Evolutionary conservation across 2,113 vertebrate genomes (phyloP).

Genomic region (Datnioides undecimradiatus): DNA sequence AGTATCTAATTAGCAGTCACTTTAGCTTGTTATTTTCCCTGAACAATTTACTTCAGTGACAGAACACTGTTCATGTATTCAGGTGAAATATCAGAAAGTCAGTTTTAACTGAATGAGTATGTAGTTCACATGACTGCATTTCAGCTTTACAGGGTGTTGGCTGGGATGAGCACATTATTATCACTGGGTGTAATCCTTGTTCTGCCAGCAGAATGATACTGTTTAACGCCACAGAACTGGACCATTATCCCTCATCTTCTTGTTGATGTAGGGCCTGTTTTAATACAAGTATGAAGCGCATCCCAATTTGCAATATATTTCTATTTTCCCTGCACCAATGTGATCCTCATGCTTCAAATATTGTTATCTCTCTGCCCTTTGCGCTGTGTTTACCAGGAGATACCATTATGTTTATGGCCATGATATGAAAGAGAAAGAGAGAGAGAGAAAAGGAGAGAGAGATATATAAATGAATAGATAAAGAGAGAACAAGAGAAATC

Average conservation of each 20-base stretch:
- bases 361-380: constrained; percentile 73
- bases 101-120: neutral
- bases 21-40: too few relatives aligned
- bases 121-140: neutral
- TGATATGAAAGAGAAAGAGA: constrained; percentile 1
- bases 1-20: too few relatives aligned
- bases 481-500: neutral
- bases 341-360: constrained; percentile 17
- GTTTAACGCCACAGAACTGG: too few relatives aligned
- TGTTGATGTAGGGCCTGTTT: neutral
- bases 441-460: neutral
- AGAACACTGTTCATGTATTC: too few relatives aligned
- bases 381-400: constrained; percentile 49
- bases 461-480: too few relatives aligned
- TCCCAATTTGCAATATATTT: neutral
- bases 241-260: neutral
- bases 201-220: neutral
- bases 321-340: neutral
- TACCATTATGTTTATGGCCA: constrained; percentile 66
- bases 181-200: neutral
- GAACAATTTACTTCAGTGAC: too few relatives aligned
- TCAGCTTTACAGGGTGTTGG: neutral
- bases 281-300: neutral
- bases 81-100: neutral
- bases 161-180: neutral